Evolutionary conservation across 2,888 invertebrate species (phyloP).

Genomic region (Heliconius erato): DNA sequence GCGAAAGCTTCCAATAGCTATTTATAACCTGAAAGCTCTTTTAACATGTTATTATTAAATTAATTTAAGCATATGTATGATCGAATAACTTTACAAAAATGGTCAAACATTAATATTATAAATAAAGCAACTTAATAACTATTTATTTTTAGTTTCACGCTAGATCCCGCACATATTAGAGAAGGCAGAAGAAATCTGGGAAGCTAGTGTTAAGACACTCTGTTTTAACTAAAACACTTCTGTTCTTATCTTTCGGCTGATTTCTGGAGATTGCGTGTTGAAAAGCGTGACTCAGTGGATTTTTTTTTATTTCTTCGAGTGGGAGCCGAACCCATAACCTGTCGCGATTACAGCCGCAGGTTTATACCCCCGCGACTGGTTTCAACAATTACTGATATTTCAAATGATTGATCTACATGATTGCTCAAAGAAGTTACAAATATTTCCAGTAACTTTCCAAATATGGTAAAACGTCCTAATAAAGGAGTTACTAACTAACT

Average conservation of each 20-base stretch:
- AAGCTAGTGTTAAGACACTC: too few relatives aligned
- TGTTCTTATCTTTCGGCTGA: too few relatives aligned
- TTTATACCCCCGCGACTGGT: too few relatives aligned
- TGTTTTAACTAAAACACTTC: too few relatives aligned
- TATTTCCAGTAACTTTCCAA: not conserved
- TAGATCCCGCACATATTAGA: too few relatives aligned
- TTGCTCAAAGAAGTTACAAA: not conserved
- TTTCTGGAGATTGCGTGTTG: too few relatives aligned
- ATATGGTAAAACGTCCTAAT: slow-evolving; percentile 18
- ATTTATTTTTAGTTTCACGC: not conserved
- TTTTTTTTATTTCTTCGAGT: too few relatives aligned
- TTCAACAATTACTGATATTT: not conserved
- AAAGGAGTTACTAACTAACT: not conserved
- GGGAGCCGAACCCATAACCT: too few relatives aligned
- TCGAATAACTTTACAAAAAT: not conserved
- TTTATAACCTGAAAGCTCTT: not conserved
- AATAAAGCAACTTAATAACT: not conserved
- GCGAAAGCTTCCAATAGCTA: not conserved
- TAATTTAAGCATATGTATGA: not conserved
- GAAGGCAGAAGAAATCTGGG: too few relatives aligned
- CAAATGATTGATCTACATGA: not conserved
- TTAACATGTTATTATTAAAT: not conserved
- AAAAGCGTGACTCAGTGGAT: too few relatives aligned
- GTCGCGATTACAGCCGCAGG: too few relatives aligned
- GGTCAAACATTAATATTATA: not conserved